phyloP scores from a whole-genome alignment of 2,888 invertebrate species.

The Synergus laeviventris region DNA sequence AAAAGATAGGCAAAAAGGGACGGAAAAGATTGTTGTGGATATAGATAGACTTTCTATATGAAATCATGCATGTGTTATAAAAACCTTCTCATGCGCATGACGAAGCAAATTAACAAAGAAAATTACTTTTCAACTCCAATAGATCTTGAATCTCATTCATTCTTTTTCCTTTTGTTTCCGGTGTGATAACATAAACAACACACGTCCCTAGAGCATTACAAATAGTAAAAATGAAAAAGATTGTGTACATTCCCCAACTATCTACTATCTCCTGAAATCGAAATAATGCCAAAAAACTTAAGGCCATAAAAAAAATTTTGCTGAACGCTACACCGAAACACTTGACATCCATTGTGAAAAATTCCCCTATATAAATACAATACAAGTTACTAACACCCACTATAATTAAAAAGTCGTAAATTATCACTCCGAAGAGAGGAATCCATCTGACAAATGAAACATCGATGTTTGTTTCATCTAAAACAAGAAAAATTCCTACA shows the following conservation, averaged over 20 bases:
- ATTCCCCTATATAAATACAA: conserved; percentile 81
- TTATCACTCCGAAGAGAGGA: conserved; percentile 79
- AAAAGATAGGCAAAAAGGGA: too few species aligned
- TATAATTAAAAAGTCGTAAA: conserved; percentile 81
- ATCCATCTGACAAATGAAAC: conserved; percentile 78
- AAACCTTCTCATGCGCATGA: too few species aligned
- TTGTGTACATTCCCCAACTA: conserved; percentile 77
- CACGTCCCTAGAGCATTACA: conserved; percentile 73
- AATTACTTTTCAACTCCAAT: neutral
- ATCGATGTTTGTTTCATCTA: conserved; percentile 75
- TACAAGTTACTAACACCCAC: conserved; percentile 82
- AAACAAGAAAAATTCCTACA: conserved; percentile 79
- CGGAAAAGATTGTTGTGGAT: too few species aligned
- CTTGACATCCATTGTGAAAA: conserved; percentile 81
- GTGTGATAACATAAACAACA: conserved; percentile 78
- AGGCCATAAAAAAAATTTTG: conserved; percentile 80
- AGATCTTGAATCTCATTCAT: conserved; percentile 78
- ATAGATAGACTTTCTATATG: too few species aligned
- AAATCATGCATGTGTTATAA: too few species aligned
- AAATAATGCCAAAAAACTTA: conserved; percentile 77
- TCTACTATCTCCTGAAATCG: conserved; percentile 79
- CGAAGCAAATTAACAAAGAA: too few species aligned
- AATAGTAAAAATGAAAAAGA: conserved; percentile 79
- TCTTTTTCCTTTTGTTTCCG: conserved; percentile 81
- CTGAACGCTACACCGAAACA: conserved; percentile 82